Evolutionary conservation across 37 sponge, comb jelly and placozoan species (phyloP), one percentile per base, ranked within the genome.

Genomic region (Axinella damicornis): DNA sequence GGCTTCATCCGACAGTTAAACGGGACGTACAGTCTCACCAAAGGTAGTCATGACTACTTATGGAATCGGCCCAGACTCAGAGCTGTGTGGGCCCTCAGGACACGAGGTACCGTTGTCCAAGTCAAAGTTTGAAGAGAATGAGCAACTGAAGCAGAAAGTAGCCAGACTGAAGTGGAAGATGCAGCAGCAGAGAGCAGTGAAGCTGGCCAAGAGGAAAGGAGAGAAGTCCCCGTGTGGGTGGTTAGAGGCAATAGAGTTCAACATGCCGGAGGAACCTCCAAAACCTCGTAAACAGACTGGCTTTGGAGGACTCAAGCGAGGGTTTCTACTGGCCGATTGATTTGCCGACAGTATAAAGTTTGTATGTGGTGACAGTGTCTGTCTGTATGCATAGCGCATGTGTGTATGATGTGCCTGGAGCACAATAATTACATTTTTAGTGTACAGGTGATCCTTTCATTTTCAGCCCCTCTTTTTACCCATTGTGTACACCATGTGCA

Each of bases 201-300:
- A 68, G 58, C 64, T 36, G 27, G 78, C 82, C 11, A 82, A 72
- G 71, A 63, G 85, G 73, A 71, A 83, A 59, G 88, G 76, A 32
- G 89, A 76, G 1, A 76, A 56, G 31, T 84, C 90, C 12, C 81
- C 90, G 15, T 84, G 85, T 79, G 91, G 91, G 11, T 89, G 90
- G 90, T 65, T 84, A 85, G 91, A 90, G 56, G 74, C 80, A 22
- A 11, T 85, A 68, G 80, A 80, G 65, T 85, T 74, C 59, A 63
- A 80, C 5, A 52, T 75, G 24, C 76, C 78, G 21, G 62, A 22
- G 0, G 40, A 69, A 17, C 69, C 79, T 20, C 86, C 76, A 60
- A 72, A 69, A 39, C 20, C 46, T 5, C 60, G 68, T 9, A 32
- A 76, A 5, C 53, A 35, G 20, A 82, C 83, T 24, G 79, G 84